Base-by-base conservation (phyloP, 1,140 invertebrate species). In the Cyclina sinensis region DNA sequence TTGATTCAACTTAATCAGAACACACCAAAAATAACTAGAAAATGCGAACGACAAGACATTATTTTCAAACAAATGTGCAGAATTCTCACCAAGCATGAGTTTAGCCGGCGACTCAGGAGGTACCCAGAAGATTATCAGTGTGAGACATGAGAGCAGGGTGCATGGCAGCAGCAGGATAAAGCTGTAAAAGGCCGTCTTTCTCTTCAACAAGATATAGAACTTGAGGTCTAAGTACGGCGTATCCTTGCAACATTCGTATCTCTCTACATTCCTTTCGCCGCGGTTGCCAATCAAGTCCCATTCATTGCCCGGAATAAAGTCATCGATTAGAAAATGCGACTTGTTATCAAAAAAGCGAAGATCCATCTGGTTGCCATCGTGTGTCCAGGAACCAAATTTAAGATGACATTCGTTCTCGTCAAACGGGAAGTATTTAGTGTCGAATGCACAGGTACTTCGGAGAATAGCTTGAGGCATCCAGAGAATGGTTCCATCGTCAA, bases 401-500 rank as follows among this genome's bases (percentile, higher is more conserved):
- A 96, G 90, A 24, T 91, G 76, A 84, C 95, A 96, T 43, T 73
- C 89, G 79, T 96, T 95, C 76, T 93, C 86, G 86, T 96, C 95
- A 90, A 95, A 95, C 16, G 95, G 95, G 88, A 96, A 96, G 85
- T 94, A 94, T 37, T 91, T 92, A 24, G 94, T 95, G 94, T 99
- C 98, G 88, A 95, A 95, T 62, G 89, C 88, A 90, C 99, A 99
- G 7, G 98, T 99, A 16, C 98, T 99, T 95, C 99, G 99, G 94
- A 99, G 99, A 94, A 99, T 99, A 14, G 99, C 99, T 62, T 98
- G 98, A 46, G 99, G 99, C 95, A 99, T 99, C 99, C 99, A 99
- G 57, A 98, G 96, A 37, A 99, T 98, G 96, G 98, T 98, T 12
- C 99, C 99, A 95, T 98, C 99, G 94, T 98, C 97, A 93, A 93